These are phyloP conservation scores for Muschampia plurimacula DNA, from an alignment of 2,888 invertebrate species.

Conservation along the genomic window DNA sequence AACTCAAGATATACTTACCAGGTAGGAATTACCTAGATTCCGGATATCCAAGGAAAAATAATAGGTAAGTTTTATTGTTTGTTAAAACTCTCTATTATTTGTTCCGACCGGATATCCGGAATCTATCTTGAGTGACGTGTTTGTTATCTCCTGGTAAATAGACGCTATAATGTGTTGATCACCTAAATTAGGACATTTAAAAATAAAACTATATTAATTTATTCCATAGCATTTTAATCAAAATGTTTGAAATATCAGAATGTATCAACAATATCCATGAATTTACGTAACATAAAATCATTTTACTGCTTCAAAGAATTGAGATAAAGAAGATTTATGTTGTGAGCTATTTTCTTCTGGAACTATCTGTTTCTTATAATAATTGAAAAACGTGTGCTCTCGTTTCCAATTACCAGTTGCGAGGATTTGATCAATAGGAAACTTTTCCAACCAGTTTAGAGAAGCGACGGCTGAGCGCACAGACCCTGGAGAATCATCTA, in stretches of 20 bases:
- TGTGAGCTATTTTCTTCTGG: not conserved
- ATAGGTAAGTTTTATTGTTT: slow-evolving; percentile 35
- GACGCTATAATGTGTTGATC: slow-evolving; percentile 34
- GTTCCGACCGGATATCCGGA: slow-evolving; percentile 40
- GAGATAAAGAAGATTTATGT: slow-evolving; percentile 19
- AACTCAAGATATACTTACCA: slow-evolving; percentile 16
- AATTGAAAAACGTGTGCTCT: slow-evolving; percentile 46
- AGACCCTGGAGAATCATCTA: slow-evolving; percentile 31
- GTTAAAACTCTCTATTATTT: slow-evolving; percentile 42
- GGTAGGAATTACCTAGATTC: slow-evolving; percentile 41
- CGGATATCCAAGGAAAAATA: slow-evolving; percentile 35
- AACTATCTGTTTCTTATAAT: slow-evolving; percentile 40
- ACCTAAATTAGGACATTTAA: not conserved
- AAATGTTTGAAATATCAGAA: not conserved
- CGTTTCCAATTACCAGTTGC: slow-evolving; percentile 35
- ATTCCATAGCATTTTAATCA: not conserved
- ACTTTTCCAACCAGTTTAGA: slow-evolving; percentile 39
- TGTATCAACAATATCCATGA: not conserved
- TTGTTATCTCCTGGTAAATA: slow-evolving; percentile 41
- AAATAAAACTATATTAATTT: slow-evolving; percentile 8
- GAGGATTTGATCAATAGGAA: slow-evolving; percentile 39
- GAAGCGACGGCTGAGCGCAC: slow-evolving; percentile 40
- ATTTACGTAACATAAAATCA: slow-evolving; percentile 14
- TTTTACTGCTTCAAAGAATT: slow-evolving; percentile 31
- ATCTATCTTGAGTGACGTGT: slow-evolving; percentile 42